Evolutionary conservation across 2,888 invertebrate genomes (phyloP).

Genomic region (Microchrysa polita): DNA sequence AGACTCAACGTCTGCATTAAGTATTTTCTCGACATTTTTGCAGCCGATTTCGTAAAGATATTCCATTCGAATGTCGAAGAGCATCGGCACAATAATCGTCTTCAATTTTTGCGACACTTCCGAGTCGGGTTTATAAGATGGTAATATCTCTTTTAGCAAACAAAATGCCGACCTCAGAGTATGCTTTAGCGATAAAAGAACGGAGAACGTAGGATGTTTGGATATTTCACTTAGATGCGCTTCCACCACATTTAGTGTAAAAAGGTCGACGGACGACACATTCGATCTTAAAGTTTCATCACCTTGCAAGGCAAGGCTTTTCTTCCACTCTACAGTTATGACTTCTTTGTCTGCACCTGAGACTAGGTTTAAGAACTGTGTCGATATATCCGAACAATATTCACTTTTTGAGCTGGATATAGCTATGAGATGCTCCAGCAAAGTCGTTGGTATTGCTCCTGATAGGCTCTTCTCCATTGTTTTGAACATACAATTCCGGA

Average conservation of each 20-base stretch:
- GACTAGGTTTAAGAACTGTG: slow-evolving; percentile 60
- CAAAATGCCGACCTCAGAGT: slow-evolving; percentile 60
- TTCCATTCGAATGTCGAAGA: slow-evolving; percentile 80
- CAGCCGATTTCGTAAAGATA: slow-evolving; percentile 73
- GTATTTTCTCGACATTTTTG: slow-evolving; percentile 69
- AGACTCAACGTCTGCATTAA: slow-evolving; percentile 57
- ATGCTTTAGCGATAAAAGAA: slow-evolving; percentile 62
- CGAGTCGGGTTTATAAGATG: slow-evolving; percentile 54
- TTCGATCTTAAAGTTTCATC: slow-evolving; percentile 58
- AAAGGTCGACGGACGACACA: slow-evolving; percentile 61
- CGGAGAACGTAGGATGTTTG: slow-evolving; percentile 58
- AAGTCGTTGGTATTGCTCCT: slow-evolving; percentile 57
- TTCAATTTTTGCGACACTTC: slow-evolving; percentile 58
- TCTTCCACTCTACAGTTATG: slow-evolving; percentile 62
- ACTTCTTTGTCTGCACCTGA: slow-evolving; percentile 62
- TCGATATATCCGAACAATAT: slow-evolving; percentile 60
- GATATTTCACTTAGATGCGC: slow-evolving; percentile 62
- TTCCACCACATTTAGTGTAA: slow-evolving; percentile 63
- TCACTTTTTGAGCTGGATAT: slow-evolving; percentile 61
- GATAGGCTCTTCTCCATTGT: slow-evolving; percentile 61
- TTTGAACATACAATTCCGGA: slow-evolving; percentile 58
- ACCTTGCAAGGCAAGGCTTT: slow-evolving; percentile 59
- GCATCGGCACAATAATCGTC: slow-evolving; percentile 69
- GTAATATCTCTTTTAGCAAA: slow-evolving; percentile 59
- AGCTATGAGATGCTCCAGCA: slow-evolving; percentile 61